Evolutionary conservation across 2,888 invertebrate species (phyloP), one percentile per base, ranked within the genome.

Genomic region (Drosophila sordidapex): DNA sequence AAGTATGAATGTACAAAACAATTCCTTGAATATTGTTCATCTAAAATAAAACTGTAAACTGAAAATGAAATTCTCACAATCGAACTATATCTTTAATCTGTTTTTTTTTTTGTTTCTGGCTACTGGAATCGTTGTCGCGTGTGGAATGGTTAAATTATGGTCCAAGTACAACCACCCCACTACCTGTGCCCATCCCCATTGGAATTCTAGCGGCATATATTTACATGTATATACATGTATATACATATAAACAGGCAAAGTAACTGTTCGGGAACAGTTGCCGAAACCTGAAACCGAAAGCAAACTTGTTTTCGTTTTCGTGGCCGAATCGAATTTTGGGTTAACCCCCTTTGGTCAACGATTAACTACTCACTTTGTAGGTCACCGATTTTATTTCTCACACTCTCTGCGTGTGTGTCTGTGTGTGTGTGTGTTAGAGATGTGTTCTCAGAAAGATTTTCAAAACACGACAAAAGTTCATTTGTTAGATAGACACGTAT

Each of bases 321-420:
- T 57, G 18, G 33, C 27, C 36, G 33, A 48, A 65, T 21, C 29
- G 62, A 43, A 49, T 51, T 58, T 49, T 40, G 51, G 27, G 38
- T 13, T 56, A 13, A 57, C 29, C 29, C 40, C 52, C 54, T 43
- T 71, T 57, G 52, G 65, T 33, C 73, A 64, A 63, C 70, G 83
- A 74, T 83, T 82, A 83, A 83, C 67, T 53, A 83, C 65, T 48
- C 62, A 71, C 57, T 87, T 85, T 88, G 76, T 83, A 85, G 88
- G 88, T 88, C 88, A 83, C 61, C 82, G 57, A 70, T 62, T 76
- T 75, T 51, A 54, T 36, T 38, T 58, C 25, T 46, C 29, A 29
- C 53, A 38, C 25, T 38, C 48, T 2, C 36, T 21, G 25, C 33
- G 13, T n/a, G 36, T 43, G 40, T 36, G 6, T 33, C 5, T 6